Evolutionary conservation across 2,888 invertebrate species (phyloP).

Genomic region (Rotaria sp.): DNA sequence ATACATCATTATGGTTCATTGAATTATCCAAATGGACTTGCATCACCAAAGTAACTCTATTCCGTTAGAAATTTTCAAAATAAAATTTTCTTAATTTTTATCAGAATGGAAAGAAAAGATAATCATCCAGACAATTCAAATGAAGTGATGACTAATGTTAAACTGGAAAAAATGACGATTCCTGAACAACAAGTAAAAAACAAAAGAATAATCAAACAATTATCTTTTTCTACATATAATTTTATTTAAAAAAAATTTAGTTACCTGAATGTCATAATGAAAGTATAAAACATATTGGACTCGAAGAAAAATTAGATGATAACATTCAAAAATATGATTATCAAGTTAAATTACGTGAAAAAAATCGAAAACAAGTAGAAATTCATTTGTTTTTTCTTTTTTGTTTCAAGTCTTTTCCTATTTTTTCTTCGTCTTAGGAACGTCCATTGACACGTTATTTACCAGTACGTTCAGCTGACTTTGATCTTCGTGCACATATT

Average conservation of each 20-base stretch:
- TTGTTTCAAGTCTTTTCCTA: not conserved
- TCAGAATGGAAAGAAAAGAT: not conserved
- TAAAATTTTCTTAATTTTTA: not conserved
- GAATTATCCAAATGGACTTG: not conserved
- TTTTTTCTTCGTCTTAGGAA: constrained; percentile 58
- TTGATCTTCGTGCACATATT: constrained; percentile 80
- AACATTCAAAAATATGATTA: not conserved
- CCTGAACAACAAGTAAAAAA: constrained; percentile 31
- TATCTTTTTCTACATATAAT: not conserved
- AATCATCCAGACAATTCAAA: constrained; percentile 12
- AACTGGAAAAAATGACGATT: constrained; percentile 26
- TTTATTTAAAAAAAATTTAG: not conserved
- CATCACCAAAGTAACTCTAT: not conserved
- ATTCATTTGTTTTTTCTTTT: not conserved
- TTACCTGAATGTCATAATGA: constrained; percentile 18
- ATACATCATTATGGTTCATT: not conserved
- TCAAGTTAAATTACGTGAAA: constrained; percentile 34
- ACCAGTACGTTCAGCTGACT: constrained; percentile 73
- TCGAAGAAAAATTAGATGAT: constrained; percentile 1
- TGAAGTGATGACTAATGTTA: not conserved
- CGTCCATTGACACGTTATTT: constrained; percentile 88
- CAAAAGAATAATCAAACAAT: too few relatives aligned
- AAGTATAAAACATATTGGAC: not conserved
- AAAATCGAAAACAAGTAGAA: constrained; percentile 34
- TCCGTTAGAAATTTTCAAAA: too few relatives aligned